These are phyloP conservation scores for Pampus argenteus DNA, from an alignment of 2,797 vertebrate genomes.

Conservation along the genomic window DNA sequence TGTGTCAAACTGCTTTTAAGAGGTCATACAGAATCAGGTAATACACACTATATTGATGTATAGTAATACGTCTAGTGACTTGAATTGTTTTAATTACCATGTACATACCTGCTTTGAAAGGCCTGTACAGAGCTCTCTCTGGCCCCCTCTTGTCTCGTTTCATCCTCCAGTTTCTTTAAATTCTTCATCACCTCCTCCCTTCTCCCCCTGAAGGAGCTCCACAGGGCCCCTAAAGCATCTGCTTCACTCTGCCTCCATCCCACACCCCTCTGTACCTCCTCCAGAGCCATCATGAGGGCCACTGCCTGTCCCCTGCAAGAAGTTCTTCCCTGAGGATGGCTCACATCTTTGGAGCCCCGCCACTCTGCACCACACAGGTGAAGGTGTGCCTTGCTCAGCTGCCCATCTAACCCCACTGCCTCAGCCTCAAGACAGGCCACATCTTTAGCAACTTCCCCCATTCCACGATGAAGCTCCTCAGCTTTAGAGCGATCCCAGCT, in stretches of 20 bases:
- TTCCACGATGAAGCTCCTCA: conserved; percentile 85
- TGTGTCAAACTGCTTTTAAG: conserved; percentile 1
- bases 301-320: conserved; percentile 88
- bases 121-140: conserved; percentile 88
- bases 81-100: neutral
- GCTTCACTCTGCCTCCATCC: conserved; percentile 91
- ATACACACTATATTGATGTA: neutral
- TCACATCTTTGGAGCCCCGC: conserved; percentile 81
- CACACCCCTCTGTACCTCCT: conserved; percentile 87
- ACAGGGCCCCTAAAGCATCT: conserved; percentile 88
- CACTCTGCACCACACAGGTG: conserved; percentile 81
- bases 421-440: conserved; percentile 86
- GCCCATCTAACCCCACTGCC: conserved; percentile 88
- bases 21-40: neutral
- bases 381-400: conserved; percentile 91
- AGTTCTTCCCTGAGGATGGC: conserved; percentile 85
- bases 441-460: conserved; percentile 82
- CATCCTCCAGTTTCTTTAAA: conserved; percentile 90
- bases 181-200: conserved; percentile 90
- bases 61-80: neutral
- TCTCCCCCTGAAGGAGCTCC: conserved; percentile 88
- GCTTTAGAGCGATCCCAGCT: conserved; percentile 90
- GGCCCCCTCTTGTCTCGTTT: conserved; percentile 81
- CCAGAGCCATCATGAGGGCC: conserved; percentile 81
- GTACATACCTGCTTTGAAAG: conserved; percentile 92